These are phyloP conservation scores for Macquaria australasica DNA, from an alignment of 2,113 vertebrate species.

Conservation along the genomic window DNA sequence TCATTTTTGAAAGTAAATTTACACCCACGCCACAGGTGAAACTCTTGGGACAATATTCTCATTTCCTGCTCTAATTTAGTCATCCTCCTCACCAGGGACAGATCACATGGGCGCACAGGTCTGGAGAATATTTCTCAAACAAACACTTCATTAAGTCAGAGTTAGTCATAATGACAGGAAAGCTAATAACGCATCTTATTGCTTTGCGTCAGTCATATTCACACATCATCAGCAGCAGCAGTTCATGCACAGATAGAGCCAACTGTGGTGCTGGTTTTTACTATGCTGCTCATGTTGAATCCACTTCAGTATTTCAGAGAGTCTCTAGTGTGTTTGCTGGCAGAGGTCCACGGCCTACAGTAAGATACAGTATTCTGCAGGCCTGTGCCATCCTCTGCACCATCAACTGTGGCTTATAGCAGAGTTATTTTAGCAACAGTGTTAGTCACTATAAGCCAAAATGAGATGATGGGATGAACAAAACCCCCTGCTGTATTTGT, in stretches of 20 bases:
- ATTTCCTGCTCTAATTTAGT: constrained; percentile 70
- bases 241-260: constrained; percentile 31
- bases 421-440: constrained; percentile 57
- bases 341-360: constrained; percentile 74
- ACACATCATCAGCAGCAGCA: constrained; percentile 24
- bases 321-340: constrained; percentile 73
- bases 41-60: constrained; percentile 55
- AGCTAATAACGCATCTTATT: constrained; percentile 30
- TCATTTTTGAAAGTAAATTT: constrained; percentile 31
- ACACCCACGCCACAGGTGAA: constrained; percentile 43
- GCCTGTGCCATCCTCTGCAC: constrained; percentile 63
- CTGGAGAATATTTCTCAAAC: constrained; percentile 40
- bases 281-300: constrained; percentile 62
- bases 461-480: constrained; percentile 48
- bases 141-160: constrained; percentile 48
- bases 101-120: constrained; percentile 26
- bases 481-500: constrained; percentile 36
- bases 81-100: constrained; percentile 37
- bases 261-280: constrained; percentile 44
- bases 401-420: constrained; percentile 51
- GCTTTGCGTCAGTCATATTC: constrained; percentile 43
- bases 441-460: constrained; percentile 61
- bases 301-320: constrained; percentile 57
- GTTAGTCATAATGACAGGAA: constrained; percentile 24
- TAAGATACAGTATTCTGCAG: constrained; percentile 68